Conservation (phyloP, 2,888 invertebrate species). For the Epirrita christyi region DNA sequence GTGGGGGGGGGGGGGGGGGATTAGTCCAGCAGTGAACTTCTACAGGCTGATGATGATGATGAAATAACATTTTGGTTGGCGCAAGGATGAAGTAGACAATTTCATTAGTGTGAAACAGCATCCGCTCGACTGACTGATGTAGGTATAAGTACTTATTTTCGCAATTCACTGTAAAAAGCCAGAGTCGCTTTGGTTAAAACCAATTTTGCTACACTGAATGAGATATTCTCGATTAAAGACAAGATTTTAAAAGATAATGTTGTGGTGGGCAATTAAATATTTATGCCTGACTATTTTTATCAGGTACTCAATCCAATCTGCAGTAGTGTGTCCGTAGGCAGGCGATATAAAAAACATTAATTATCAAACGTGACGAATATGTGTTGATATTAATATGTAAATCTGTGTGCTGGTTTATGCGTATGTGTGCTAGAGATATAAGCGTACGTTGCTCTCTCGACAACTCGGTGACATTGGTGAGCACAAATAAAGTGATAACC, state of each 20-base stretch:
- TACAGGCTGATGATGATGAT: too few relatives aligned
- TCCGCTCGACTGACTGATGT: neutral
- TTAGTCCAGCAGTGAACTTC: too few relatives aligned
- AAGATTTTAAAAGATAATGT: constrained; percentile 51
- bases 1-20: too few relatives aligned
- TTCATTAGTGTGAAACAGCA: neutral
- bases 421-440: constrained; percentile 64
- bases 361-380: constrained; percentile 46
- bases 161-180: too few relatives aligned
- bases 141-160: too few relatives aligned
- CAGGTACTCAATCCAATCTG: constrained; percentile 60
- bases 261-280: constrained; percentile 75
- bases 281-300: constrained; percentile 57
- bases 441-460: constrained; percentile 79
- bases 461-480: constrained; percentile 83
- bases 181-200: neutral
- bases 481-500: constrained; percentile 79
- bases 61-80: too few relatives aligned
- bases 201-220: neutral
- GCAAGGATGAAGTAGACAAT: neutral
- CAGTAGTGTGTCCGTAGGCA: constrained; percentile 44
- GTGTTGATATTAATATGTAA: constrained; percentile 50
- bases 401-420: too few relatives aligned
- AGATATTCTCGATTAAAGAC: neutral
- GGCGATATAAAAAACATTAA: constrained; percentile 52